These are phyloP conservation scores for Actias luna DNA, from an alignment of 2,888 invertebrate species.

Conservation along the genomic window DNA sequence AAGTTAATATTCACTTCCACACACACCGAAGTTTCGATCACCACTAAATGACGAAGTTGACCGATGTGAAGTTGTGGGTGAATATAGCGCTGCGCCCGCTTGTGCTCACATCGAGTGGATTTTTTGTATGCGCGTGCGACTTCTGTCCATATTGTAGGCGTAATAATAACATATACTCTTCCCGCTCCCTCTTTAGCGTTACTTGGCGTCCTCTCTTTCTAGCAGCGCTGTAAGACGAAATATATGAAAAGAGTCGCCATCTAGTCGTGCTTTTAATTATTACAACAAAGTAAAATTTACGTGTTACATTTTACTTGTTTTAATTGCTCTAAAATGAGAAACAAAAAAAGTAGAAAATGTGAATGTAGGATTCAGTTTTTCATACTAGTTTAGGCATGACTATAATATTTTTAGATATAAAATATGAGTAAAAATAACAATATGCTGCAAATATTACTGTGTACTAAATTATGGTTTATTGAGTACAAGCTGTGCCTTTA, in stretches of 20 bases:
- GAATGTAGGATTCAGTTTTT: slow-evolving; percentile 5
- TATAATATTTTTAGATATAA: no score
- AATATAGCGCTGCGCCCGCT: slow-evolving; percentile 77
- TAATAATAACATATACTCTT: slow-evolving; percentile 64
- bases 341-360: not conserved
- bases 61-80: slow-evolving; percentile 81
- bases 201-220: slow-evolving; percentile 41
- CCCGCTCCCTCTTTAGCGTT: slow-evolving; percentile 52
- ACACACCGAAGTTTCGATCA: slow-evolving; percentile 79
- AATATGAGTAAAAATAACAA: not conserved
- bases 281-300: slow-evolving; percentile 12
- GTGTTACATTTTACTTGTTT: slow-evolving; percentile 9
- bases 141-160: slow-evolving; percentile 74
- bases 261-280: slow-evolving; percentile 42
- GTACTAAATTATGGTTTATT: no score
- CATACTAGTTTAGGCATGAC: not conserved
- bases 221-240: slow-evolving; percentile 35
- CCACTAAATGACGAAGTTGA: slow-evolving; percentile 79
- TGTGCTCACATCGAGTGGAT: slow-evolving; percentile 71
- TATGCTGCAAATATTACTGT: not conserved
- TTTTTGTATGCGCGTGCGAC: slow-evolving; percentile 79
- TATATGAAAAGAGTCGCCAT: slow-evolving; percentile 60
- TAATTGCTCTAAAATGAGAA: slow-evolving; percentile 10
- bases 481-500: no score
- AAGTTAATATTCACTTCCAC: slow-evolving; percentile 81